These are phyloP conservation scores for Sciaenops ocellatus DNA, from an alignment of 2,797 vertebrate genomes.

Conservation along the genomic window DNA sequence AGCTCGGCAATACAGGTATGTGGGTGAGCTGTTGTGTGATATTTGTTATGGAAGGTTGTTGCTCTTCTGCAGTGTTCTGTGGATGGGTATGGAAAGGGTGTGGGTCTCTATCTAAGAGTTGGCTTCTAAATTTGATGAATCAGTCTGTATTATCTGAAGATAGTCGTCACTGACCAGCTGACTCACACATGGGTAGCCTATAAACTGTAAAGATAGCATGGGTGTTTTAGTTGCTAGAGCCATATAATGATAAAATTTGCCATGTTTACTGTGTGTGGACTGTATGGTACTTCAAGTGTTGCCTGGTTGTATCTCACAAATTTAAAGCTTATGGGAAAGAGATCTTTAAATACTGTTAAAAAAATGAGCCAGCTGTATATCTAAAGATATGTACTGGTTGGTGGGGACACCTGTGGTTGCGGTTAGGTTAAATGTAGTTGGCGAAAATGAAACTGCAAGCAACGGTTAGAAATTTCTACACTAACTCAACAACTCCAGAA, in stretches of 20 bases:
- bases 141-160: background rate
- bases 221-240: background rate
- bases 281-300: background rate
- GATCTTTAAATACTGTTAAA: background rate
- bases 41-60: background rate
- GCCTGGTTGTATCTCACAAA: background rate
- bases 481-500: background rate
- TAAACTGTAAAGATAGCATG: background rate
- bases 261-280: no score
- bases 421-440: background rate
- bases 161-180: background rate
- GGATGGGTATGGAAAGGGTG: background rate
- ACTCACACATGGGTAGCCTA: background rate
- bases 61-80: background rate
- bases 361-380: background rate
- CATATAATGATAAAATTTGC: background rate
- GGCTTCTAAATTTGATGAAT: background rate
- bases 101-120: background rate
- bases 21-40: background rate
- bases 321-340: background rate
- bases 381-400: background rate
- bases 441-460: background rate
- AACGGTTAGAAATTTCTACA: conserved; percentile 4
- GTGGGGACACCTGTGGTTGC: background rate
- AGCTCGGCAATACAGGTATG: conserved; percentile 96